phyloP scores from a whole-genome alignment of 2,888 invertebrate genomes.

The Prenolepis imparis region DNA sequence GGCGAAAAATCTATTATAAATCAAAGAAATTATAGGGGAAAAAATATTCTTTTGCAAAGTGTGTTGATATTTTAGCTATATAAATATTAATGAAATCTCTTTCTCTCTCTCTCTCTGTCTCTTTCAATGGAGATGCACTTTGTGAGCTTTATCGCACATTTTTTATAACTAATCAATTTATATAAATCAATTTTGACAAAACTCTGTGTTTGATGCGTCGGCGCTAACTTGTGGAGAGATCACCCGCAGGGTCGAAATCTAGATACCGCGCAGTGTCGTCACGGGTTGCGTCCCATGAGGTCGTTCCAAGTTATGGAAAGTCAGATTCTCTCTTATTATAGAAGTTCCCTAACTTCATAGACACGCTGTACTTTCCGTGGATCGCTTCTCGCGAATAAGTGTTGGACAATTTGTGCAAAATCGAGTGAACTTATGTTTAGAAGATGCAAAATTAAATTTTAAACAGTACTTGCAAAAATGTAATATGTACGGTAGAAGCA shows the following conservation, averaged over 20 bases:
- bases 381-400: neutral
- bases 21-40: neutral
- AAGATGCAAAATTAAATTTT: neutral
- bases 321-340: constrained; percentile 36
- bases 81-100: constrained; percentile 13
- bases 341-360: constrained; percentile 27
- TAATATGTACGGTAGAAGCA: neutral
- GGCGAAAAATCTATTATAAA: neutral
- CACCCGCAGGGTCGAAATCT: constrained; percentile 66
- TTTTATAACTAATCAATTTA: constrained; percentile 14
- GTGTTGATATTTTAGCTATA: neutral
- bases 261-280: constrained; percentile 76
- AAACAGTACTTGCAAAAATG: neutral
- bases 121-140: neutral
- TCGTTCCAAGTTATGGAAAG: constrained; percentile 60
- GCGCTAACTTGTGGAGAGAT: constrained; percentile 74
- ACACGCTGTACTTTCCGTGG: neutral
- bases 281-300: constrained; percentile 73
- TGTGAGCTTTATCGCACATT: neutral
- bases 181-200: neutral
- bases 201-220: constrained; percentile 75
- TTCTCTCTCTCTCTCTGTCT: no score
- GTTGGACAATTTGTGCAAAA: constrained; percentile 7
- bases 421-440: neutral
- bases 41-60: neutral